Percentiles rank a stretch among this genome's conserved stretches.
Conservation (phyloP, 2,797 vertebrate species). For the Manis javanica region DNA sequence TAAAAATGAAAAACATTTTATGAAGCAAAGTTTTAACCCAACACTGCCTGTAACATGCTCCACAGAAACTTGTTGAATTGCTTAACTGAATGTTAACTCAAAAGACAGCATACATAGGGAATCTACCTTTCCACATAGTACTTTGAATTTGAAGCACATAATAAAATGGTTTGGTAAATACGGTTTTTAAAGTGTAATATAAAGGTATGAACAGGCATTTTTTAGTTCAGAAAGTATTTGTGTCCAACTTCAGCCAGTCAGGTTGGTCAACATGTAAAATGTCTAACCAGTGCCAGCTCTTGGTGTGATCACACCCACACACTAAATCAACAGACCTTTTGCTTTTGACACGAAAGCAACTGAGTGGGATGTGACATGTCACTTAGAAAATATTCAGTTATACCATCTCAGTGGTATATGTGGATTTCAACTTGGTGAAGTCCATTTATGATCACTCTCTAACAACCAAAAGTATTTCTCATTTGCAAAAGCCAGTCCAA, state of each 20-base stretch:
- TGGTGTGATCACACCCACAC: neutral
- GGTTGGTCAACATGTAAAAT: neutral
- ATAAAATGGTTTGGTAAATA: neutral
- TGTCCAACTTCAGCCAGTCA: neutral
- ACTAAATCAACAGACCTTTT: slow-evolving; percentile 15
- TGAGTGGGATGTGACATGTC: neutral
- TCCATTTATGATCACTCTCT: neutral
- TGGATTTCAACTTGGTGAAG: neutral
- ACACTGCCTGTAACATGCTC: neutral
- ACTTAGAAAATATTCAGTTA: slow-evolving; percentile 20
- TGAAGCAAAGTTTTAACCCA: slow-evolving; percentile 46
- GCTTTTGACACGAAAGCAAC: neutral
- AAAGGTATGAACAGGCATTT: neutral
- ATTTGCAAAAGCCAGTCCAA: neutral
- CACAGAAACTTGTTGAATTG: neutral
- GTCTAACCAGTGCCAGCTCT: neutral
- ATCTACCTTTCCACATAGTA: neutral
- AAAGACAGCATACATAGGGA: neutral
- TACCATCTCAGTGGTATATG: neutral
- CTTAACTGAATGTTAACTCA: neutral
- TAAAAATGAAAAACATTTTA: slow-evolving; percentile 76
- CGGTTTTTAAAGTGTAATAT: neutral
- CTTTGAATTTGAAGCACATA: neutral
- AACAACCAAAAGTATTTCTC: neutral
- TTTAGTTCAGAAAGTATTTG: slow-evolving; percentile 3